Conservation (phyloP, 2,113 vertebrate genomes). For the Microtus pennsylvanicus region DNA sequence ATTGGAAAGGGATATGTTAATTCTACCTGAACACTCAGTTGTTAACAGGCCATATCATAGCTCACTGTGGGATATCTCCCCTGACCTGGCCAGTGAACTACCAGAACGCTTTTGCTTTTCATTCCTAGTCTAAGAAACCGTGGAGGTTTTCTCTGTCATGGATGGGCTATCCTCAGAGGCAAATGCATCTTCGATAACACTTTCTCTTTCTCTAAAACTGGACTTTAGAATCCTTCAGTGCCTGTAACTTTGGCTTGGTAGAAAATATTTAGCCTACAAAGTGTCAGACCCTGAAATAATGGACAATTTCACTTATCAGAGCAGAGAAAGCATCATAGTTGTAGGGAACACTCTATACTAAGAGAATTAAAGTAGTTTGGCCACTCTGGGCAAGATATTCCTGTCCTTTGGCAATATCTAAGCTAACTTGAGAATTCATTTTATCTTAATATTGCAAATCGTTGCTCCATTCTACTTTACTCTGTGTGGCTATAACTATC, state of each 20-base stretch:
- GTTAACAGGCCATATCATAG: background rate
- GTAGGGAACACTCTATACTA: conserved; percentile 46
- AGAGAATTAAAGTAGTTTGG: conserved; percentile 57
- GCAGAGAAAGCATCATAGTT: conserved; percentile 2
- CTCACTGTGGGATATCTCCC: background rate
- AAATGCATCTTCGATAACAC: background rate
- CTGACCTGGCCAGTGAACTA: background rate
- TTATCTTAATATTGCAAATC: background rate
- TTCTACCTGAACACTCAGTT: conserved; percentile 25
- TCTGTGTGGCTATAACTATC: background rate
- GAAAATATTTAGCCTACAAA: conserved; percentile 63
- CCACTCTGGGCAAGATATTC: conserved; percentile 24
- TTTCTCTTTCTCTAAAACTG: conserved; percentile 45
- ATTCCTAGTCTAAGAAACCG: background rate
- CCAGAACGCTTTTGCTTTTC: background rate
- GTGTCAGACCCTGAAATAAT: conserved; percentile 50
- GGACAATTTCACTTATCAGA: conserved; percentile 59
- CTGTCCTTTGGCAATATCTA: conserved; percentile 49
- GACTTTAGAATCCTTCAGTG: conserved; percentile 49
- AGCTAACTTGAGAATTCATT: background rate
- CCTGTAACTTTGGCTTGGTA: conserved; percentile 44
- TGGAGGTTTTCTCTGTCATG: conserved; percentile 33
- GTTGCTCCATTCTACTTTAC: background rate
- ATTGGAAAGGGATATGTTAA: background rate
- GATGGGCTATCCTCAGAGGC: background rate